phyloP scores from a whole-genome alignment of 2,797 vertebrate genomes.

The Onychomys torridus region DNA sequence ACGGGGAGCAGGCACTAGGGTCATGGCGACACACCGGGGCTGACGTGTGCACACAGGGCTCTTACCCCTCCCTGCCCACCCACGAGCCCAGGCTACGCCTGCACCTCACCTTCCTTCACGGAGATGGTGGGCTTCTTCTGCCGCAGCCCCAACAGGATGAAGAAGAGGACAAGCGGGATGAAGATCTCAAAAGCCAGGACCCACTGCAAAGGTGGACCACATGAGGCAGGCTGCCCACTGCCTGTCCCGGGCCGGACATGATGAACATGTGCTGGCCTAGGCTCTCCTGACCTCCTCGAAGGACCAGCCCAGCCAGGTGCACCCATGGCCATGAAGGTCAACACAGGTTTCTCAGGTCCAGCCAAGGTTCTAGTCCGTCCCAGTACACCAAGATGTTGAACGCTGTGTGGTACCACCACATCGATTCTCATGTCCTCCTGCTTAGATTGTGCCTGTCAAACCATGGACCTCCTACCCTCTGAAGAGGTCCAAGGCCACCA shows the following conservation, averaged over 20 bases:
- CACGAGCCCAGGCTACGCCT: rapidly evolving
- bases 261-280: neutral
- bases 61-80: neutral
- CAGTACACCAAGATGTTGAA: neutral
- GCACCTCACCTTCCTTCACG: slow-evolving; percentile 95
- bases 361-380: neutral
- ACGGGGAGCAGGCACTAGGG: neutral
- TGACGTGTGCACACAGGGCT: neutral
- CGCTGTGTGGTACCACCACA: rapidly evolving
- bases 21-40: slow-evolving; percentile 13
- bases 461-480: neutral
- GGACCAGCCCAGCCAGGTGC: rapidly evolving
- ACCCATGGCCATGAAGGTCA: neutral
- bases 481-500: neutral
- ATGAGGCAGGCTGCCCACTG: slow-evolving; percentile 14
- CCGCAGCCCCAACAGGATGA: slow-evolving; percentile 95
- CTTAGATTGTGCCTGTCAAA: neutral
- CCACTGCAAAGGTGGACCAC: slow-evolving; percentile 89
- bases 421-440: neutral
- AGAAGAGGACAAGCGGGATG: slow-evolving; percentile 97
- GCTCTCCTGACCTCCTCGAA: neutral
- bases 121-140: slow-evolving; percentile 98
- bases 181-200: slow-evolving; percentile 98
- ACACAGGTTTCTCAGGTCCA: neutral
- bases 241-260: neutral